Base-by-base conservation (phyloP, 2,797 vertebrate genomes). In the Peromyscus eremicus region DNA sequence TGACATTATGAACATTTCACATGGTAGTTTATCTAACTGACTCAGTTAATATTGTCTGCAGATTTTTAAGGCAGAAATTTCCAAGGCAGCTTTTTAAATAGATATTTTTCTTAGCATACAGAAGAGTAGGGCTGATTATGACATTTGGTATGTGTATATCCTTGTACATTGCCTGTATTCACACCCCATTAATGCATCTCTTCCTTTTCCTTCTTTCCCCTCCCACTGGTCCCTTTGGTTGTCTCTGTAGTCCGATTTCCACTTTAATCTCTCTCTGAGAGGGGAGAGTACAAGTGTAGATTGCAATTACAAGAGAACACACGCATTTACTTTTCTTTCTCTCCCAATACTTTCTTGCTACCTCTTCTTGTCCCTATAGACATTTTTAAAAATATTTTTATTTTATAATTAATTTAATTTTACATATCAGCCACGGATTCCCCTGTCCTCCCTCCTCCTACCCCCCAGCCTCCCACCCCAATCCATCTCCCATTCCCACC, bases 1-100 rank as follows among this genome's bases (percentile, higher is more conserved):
- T 66, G 79, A 29, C 21, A 86, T 19, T 37, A 81, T 55, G 21
- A 85, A 52, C 84, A 79, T 94, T 89, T 16, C 6, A 91, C 81
- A 92, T 83, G 40, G 9, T 57, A 16, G 12, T 32, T 86, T 90
- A 82, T n/a, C 34, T 19, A 23, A 86, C 90, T 94, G 34, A 89
- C 76, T 7, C 32, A 83, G 11, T 73, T 93, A 93, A 76, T 12
- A 64, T 40, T 95, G 73, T 82, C 85, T 97, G 13, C 75, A 85
- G 16, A 23, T 80, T 80, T 43, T 32, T 73, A 75, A 60, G 52
- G 52, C 25, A 60, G n/a, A 40, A 12, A 40, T 88, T 60, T 88
- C 16, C 49, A 73, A 88, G 6, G 34, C 40, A 60, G 13, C 2
- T 19, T 43, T 86, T 37, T 3, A 71, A 52, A 37, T 27, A 86